These are phyloP conservation scores for Dioctria linearis DNA, from an alignment of 2,888 invertebrate species.

Conservation along the genomic window DNA sequence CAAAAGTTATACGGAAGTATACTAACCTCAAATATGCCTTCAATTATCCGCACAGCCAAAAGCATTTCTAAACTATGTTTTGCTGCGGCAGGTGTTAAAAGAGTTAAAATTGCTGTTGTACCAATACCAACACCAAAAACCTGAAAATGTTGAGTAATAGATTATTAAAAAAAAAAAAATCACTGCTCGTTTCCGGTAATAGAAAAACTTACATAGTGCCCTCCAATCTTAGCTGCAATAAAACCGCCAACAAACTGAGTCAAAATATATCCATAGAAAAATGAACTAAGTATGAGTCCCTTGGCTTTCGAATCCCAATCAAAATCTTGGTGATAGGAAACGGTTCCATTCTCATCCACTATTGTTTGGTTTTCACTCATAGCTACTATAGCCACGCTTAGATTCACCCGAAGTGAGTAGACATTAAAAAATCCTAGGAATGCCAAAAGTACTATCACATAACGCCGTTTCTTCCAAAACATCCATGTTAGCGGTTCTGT, in stretches of 20 bases:
- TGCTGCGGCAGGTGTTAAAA: conserved; percentile 85
- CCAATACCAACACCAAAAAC: conserved; percentile 86
- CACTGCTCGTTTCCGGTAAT: neutral
- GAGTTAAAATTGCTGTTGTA: conserved; percentile 83
- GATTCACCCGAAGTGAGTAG: conserved; percentile 87
- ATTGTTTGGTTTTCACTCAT: conserved; percentile 85
- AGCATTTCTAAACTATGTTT: conserved; percentile 80
- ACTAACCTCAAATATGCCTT: conserved; percentile 85
- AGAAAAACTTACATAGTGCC: conserved; percentile 75
- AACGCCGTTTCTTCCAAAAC: conserved; percentile 82
- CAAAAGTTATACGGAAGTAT: too few relatives aligned
- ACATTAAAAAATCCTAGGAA: conserved; percentile 90
- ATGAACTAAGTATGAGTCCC: conserved; percentile 86
- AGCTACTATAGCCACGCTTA: conserved; percentile 94
- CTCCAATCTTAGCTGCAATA: conserved; percentile 87
- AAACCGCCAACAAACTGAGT: conserved; percentile 89
- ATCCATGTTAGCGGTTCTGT: conserved; percentile 74
- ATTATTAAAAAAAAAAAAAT: conserved; percentile 19
- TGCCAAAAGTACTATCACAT: conserved; percentile 82
- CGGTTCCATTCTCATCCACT: conserved; percentile 76
- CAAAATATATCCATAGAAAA: conserved; percentile 90
- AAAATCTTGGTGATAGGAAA: conserved; percentile 80
- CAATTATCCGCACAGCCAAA: conserved; percentile 81
- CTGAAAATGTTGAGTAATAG: conserved; percentile 64
- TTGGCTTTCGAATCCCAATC: conserved; percentile 85